Evolutionary conservation across 2,113 vertebrate genomes (phyloP).

Genomic region (Eclectus roratus): DNA sequence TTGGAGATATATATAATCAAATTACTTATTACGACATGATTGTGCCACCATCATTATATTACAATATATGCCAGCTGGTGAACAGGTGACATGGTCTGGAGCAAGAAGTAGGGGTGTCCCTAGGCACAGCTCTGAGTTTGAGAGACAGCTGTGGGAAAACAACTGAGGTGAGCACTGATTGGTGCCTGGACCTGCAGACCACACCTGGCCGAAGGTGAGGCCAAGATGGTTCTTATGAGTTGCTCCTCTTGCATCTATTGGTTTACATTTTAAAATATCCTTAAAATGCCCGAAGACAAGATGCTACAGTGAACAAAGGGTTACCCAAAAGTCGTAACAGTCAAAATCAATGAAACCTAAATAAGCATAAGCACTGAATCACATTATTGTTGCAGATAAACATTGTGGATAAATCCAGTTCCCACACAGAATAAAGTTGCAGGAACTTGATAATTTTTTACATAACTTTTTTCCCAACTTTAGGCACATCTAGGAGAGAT

Average conservation of each 20-base stretch:
- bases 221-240: background rate
- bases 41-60: background rate
- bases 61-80: background rate
- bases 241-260: background rate
- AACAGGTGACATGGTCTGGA: background rate
- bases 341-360: background rate
- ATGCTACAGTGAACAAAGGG: background rate
- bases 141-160: background rate
- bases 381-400: background rate
- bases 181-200: background rate
- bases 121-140: background rate
- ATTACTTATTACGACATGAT: background rate
- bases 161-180: fast-evolving
- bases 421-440: background rate
- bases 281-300: background rate
- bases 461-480: background rate
- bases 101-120: background rate
- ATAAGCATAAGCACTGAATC: background rate
- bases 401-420: background rate
- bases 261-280: background rate
- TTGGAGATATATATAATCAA: background rate
- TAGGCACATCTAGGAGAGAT: background rate
- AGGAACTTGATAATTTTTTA: background rate
- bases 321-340: background rate
- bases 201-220: background rate